Evolutionary conservation across 2,888 invertebrate genomes (phyloP).

Genomic region (Eudasyphora cyanicolor): DNA sequence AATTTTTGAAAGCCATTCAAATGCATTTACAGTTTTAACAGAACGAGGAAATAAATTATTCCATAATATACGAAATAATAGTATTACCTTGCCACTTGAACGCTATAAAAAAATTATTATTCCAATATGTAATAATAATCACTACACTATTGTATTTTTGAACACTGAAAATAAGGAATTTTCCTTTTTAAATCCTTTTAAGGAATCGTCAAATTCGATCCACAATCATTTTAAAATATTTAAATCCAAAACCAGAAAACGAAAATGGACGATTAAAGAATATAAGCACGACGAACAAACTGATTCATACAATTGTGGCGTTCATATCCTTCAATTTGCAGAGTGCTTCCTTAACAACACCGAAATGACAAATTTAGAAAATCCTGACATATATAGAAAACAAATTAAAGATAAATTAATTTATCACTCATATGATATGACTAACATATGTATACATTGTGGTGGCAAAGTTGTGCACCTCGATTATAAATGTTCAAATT

Average conservation of each 20-base stretch:
- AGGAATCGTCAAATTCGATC: not conserved
- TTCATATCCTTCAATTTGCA: not conserved
- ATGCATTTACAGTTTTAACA: not conserved
- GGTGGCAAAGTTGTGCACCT: not conserved
- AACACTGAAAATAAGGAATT: not conserved
- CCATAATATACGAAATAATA: not conserved
- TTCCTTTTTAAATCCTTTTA: not conserved
- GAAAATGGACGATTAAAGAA: not conserved
- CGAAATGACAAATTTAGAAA: not conserved
- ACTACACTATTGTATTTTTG: not conserved
- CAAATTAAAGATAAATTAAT: not conserved
- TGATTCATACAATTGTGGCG: not conserved
- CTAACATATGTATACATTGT: not conserved
- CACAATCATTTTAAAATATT: not conserved
- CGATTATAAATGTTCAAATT: too few species aligned
- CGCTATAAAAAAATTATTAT: not conserved
- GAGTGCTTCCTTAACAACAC: not conserved
- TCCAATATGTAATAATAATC: not conserved
- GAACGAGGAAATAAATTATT: not conserved
- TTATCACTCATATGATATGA: not conserved
- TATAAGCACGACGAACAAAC: not conserved
- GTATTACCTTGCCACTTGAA: not conserved
- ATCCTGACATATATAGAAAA: not conserved
- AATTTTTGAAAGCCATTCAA: not conserved
- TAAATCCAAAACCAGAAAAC: not conserved